A percentile compares a stretch with the other conserved stretches of the same genome.
Evolutionary conservation across 2,797 vertebrate species (phyloP).

Genomic region (Mormyrus hasselquistii): DNA sequence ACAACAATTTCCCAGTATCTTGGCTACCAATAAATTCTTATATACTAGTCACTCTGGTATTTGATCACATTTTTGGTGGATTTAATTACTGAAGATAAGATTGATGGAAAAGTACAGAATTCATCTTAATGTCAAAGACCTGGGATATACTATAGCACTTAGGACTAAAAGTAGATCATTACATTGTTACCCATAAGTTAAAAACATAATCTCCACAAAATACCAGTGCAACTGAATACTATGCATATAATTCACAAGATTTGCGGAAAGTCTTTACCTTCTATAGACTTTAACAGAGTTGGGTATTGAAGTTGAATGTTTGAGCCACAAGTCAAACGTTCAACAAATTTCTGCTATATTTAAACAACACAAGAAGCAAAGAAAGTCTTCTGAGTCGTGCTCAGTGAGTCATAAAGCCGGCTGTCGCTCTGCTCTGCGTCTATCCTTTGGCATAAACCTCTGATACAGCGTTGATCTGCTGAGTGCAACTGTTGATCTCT

Average conservation of each 20-base stretch:
- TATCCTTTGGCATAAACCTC: not conserved
- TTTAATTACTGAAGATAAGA: not conserved
- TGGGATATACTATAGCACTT: not conserved
- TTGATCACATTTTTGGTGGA: not conserved
- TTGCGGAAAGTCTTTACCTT: not conserved
- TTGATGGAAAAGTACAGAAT: not conserved
- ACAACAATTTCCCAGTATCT: not conserved
- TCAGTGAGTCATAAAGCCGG: constrained; percentile 1
- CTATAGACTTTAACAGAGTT: not conserved
- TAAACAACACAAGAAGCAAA: constrained; percentile 1
- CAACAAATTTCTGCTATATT: constrained; percentile 1
- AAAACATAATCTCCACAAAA: not conserved
- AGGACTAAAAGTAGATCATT: not conserved
- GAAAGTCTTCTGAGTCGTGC: not conserved
- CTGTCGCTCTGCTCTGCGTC: not conserved
- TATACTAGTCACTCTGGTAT: not conserved
- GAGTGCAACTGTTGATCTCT: not conserved
- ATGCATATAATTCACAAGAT: not conserved
- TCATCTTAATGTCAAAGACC: not conserved
- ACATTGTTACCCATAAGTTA: not conserved
- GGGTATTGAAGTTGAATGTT: not conserved
- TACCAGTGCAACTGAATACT: not conserved
- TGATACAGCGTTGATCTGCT: not conserved
- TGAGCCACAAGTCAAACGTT: not conserved
- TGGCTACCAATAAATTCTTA: not conserved